Evolutionary conservation across 2,113 vertebrate genomes (phyloP), one percentile per base, ranked within the genome.

Genomic region (Callipepla squamata): DNA sequence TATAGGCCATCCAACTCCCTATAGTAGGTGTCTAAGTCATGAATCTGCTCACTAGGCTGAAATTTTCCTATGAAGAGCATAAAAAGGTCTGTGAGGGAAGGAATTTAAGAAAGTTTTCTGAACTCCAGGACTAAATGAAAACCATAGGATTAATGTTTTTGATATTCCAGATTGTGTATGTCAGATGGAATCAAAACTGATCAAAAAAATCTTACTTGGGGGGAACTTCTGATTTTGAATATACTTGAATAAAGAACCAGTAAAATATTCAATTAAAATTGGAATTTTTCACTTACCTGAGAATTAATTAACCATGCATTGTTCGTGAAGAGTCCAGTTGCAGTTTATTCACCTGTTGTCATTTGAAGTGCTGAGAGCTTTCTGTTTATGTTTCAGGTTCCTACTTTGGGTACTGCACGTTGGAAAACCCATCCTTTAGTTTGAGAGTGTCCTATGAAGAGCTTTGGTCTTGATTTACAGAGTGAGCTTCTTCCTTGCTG

Each of bases 61-160:
- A 26, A 61, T 11, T 19, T 51, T 57, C 22, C 16, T 6, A 3
- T 7, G 30, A 67, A 38, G 26, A 63, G 32, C 34, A 1, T 6
- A 9, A 92, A n/a, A 12, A 28, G 38, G 2, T 22, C 22, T 30
- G 28, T 9, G 13, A 47, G 7, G 6, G 13, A 5, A 9, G 22
- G 18, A 40, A 25, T 7, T 17, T 13, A 21, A 21, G 22, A 34
- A 58, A 80, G 8, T 5, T 53, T 62, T 53, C 25, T 73, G 58
- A 73, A 21, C 9, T 74, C 34, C 45, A 25, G 23, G 42, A 30
- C 6, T n/a, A 62, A 73, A 50, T 7, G 11, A 36, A 59, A 50
- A 11, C 14, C 20, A 11, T 8, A 19, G 11, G 53, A 18, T 25
- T 32, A n/a, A 18, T 15, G 1, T 5, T 34, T 57, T 0, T 5